Evolutionary conservation across 92 coral and sea anemone species (phyloP), one percentile per base, ranked within the genome.

Genomic region (Paramuricea clavata): DNA sequence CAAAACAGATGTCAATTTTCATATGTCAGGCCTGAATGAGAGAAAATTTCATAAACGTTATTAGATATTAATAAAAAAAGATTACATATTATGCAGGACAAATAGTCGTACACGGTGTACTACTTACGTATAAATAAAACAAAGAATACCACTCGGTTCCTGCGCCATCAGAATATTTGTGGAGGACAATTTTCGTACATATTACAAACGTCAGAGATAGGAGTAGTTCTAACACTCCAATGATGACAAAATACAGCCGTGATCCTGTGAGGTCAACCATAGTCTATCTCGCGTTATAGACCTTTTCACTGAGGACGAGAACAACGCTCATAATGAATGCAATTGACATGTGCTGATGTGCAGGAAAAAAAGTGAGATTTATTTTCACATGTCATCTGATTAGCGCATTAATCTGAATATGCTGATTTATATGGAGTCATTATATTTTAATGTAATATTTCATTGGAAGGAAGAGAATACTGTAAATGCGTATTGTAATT

Each of bases 91-190:
- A 22, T 60, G 33, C 2, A 22, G 28, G 28, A 60, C 72, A 28
- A 0, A 33, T 31, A 33, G 35, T 28, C 72, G 22, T 65, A 17
- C 12, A 65, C 28, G 11, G 62, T 19, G 23, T 67, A 67, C 36
- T 67, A 72, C 78, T 72, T 41, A 72, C 78, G 36, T 39, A 72
- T 39, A 72, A n/a, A 22, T 39, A 44, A 35, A 72, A 72, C 57
- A 72, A 33, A 11, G 78, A 39, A 27, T 72, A 72, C 21, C 42
- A 31, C 7, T 44, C 28, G 32, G 23, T 23, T 22, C 78, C 78
- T 0, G 78, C 16, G 17, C 0, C 34, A 31, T 19, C 44, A 25
- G 57, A 44, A 41, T 72, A 72, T 19, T 44, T 72, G 15, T 41
- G 42, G 31, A 72, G 78, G 11, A 72, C 78, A 17, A 72, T 41